Evolutionary conservation across 2,113 vertebrate genomes (phyloP).

Genomic region (Catagonus wagneri): DNA sequence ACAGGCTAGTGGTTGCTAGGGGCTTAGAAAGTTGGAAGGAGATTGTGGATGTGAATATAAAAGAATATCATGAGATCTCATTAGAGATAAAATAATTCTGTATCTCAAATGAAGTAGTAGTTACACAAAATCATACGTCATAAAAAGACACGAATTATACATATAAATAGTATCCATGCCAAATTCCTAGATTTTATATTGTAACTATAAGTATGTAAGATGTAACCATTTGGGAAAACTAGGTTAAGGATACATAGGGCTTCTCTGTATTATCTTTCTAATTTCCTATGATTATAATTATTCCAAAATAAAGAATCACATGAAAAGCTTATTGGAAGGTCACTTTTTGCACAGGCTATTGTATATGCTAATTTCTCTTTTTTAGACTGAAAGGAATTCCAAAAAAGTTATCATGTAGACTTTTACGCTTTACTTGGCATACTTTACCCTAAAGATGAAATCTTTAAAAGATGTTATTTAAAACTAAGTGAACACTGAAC

Average conservation of each 20-base stretch:
- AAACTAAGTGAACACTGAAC: neutral
- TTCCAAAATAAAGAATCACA: neutral
- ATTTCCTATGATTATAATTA: neutral
- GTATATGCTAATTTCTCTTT: neutral
- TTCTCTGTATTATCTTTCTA: neutral
- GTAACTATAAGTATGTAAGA: neutral
- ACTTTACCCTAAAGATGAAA: slow-evolving; percentile 16
- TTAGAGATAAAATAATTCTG: neutral
- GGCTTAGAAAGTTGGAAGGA: neutral
- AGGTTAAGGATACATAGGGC: neutral
- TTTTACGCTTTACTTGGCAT: neutral
- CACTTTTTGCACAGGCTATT: neutral
- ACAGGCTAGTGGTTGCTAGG: neutral
- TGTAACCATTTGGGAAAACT: neutral
- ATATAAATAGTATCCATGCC: neutral
- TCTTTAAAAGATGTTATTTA: neutral
- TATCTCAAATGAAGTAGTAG: neutral
- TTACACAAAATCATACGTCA: neutral
- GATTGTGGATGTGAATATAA: neutral
- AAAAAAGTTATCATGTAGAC: neutral
- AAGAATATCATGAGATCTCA: neutral
- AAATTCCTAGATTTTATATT: neutral
- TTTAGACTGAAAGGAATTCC: neutral
- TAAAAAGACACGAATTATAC: neutral
- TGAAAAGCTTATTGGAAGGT: neutral